Evolutionary conservation across 2,113 vertebrate genomes (phyloP).

Genomic region (Indicator indicator): DNA sequence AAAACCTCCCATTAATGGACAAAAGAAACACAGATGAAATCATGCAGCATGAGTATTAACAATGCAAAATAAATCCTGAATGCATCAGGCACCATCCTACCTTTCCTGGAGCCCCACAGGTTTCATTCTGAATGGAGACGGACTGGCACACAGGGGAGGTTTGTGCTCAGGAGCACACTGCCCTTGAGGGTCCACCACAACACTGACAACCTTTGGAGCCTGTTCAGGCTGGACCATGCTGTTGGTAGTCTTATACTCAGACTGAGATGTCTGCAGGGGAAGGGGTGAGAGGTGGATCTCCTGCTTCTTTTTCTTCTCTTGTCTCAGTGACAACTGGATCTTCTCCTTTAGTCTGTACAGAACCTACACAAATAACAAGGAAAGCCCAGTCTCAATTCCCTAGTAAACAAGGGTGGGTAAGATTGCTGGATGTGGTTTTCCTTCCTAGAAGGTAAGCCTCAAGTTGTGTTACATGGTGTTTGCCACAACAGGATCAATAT

Average conservation of each 20-base stretch:
- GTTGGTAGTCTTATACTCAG: slow-evolving; percentile 78
- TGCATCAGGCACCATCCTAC: slow-evolving; percentile 46
- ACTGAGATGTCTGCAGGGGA: slow-evolving; percentile 70
- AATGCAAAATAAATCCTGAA: background rate
- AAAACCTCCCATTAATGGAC: background rate
- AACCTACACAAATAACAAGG: slow-evolving; percentile 80
- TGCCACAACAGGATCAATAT: background rate
- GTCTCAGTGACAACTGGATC: slow-evolving; percentile 84
- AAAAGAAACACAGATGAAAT: background rate
- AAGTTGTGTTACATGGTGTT: background rate
- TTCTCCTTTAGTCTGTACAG: slow-evolving; percentile 93
- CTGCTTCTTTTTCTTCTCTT: slow-evolving; percentile 86
- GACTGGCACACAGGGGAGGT: slow-evolving; percentile 77
- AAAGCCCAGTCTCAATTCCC: background rate
- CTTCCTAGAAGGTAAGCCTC: slow-evolving; percentile 3
- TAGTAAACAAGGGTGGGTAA: slow-evolving; percentile 3
- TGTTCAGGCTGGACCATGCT: slow-evolving; percentile 91
- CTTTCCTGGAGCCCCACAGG: slow-evolving; percentile 92
- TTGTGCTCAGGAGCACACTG: slow-evolving; percentile 81
- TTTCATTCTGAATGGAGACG: slow-evolving; percentile 98
- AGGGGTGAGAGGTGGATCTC: slow-evolving; percentile 83
- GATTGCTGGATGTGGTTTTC: background rate
- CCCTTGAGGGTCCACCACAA: slow-evolving; percentile 78
- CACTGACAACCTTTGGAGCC: slow-evolving; percentile 76
- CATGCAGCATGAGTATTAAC: background rate